A percentile compares a stretch with the other conserved stretches of the same genome.
phyloP scores from a whole-genome alignment of 2,797 vertebrate species.

The Sebastes taczanowskii region DNA sequence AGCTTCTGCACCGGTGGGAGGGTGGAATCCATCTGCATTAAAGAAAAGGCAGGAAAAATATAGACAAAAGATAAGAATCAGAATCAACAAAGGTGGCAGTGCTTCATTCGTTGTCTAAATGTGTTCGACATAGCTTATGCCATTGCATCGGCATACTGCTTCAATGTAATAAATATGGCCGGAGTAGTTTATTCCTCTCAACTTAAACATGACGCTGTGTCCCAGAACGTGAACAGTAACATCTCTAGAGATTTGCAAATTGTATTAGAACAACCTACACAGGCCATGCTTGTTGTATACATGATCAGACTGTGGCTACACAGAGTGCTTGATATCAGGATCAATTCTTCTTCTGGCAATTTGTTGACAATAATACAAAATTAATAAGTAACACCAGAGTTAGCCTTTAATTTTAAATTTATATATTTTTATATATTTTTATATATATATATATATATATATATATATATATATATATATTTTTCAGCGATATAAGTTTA shows the following conservation, averaged over 20 bases:
- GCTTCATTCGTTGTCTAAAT: not conserved
- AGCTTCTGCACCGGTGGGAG: slow-evolving; percentile 92
- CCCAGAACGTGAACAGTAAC: not conserved
- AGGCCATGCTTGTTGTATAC: not conserved
- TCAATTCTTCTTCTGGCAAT: not conserved
- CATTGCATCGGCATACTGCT: not conserved
- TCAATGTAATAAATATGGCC: not conserved
- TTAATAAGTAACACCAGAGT: not conserved
- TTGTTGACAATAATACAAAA: not conserved
- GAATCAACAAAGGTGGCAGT: not conserved
- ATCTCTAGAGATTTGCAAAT: not conserved
- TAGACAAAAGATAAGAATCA: not conserved
- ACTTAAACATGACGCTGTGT: not conserved
- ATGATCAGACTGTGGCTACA: not conserved
- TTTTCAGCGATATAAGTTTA: not conserved
- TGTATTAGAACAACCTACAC: not conserved
- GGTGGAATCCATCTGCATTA: slow-evolving; percentile 84
- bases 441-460: not conserved
- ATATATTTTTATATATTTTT: not conserved
- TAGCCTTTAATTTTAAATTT: not conserved
- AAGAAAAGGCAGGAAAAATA: not conserved
- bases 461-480: not conserved
- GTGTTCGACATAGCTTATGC: not conserved
- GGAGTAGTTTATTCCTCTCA: not conserved
- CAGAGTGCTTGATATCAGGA: not conserved